Conservation (phyloP, 53 echinoderm and acorn worm genomes). For the Temnopleurus reevesii region DNA sequence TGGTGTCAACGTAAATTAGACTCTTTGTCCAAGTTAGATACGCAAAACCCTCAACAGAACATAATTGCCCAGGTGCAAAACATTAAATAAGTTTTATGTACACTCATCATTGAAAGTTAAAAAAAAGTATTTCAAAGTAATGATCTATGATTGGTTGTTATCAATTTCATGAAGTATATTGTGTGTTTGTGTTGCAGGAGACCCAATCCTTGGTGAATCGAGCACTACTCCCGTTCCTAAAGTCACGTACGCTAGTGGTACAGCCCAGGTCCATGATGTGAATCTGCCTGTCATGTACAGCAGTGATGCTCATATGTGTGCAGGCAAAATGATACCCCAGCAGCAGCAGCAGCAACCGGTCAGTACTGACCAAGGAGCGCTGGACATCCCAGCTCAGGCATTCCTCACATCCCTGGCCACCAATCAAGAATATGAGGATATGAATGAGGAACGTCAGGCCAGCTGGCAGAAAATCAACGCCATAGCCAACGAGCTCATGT, state of each 20-base stretch:
- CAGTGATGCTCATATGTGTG: constrained; percentile 51
- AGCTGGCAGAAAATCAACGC: constrained; percentile 13
- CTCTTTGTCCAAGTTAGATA: too few relatives aligned
- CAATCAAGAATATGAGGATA: not conserved
- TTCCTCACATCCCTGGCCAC: constrained; percentile 12
- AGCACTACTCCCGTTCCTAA: not conserved
- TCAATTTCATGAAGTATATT: too few relatives aligned
- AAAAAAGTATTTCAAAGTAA: too few relatives aligned
- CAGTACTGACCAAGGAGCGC: not conserved
- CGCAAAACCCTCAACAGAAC: too few relatives aligned
- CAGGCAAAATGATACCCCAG: not conserved
- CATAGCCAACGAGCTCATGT: constrained; percentile 35
- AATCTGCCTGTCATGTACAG: constrained; percentile 2
- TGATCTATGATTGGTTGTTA: too few relatives aligned
- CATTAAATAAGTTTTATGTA: too few relatives aligned
- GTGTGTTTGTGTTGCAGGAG: not conserved
- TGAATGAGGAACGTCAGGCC: constrained; percentile 2
- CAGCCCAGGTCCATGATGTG: not conserved
- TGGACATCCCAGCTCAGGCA: constrained; percentile 16
- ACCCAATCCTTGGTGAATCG: not conserved
- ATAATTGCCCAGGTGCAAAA: too few relatives aligned
- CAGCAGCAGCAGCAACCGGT: constrained; percentile 28
- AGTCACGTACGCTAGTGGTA: not conserved
- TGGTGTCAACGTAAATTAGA: too few relatives aligned
- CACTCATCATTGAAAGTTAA: too few relatives aligned